These are phyloP conservation scores for Distichodus sexfasciatus DNA, from an alignment of 2,797 vertebrate genomes.

Conservation along the genomic window DNA sequence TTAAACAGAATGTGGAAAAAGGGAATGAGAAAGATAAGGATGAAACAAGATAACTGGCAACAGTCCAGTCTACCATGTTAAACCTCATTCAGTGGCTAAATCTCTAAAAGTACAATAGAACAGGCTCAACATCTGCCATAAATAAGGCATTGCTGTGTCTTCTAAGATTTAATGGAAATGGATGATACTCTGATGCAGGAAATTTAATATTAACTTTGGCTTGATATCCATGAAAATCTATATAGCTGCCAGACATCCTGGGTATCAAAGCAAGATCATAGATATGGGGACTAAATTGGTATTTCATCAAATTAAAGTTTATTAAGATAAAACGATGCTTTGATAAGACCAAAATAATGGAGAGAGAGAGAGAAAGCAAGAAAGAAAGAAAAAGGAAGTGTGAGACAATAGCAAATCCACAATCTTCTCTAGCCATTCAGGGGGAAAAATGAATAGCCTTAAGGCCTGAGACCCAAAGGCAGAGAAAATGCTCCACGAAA, in stretches of 20 bases:
- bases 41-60: background rate
- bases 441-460: slow-evolving; percentile 54
- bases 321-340: slow-evolving; percentile 84
- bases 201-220: slow-evolving; percentile 37
- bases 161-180: slow-evolving; percentile 52
- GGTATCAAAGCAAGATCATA: slow-evolving; percentile 67
- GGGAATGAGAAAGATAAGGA: background rate
- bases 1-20: background rate
- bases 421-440: slow-evolving; percentile 53
- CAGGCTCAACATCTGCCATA: slow-evolving; percentile 15
- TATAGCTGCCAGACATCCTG: slow-evolving; percentile 56
- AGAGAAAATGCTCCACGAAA: slow-evolving; percentile 62
- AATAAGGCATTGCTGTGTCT: slow-evolving; percentile 20
- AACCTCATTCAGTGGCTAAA: background rate
- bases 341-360: slow-evolving; percentile 66
- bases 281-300: slow-evolving; percentile 64
- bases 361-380: slow-evolving; percentile 36
- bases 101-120: slow-evolving; percentile 6
- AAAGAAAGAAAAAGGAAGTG: slow-evolving; percentile 38
- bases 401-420: slow-evolving; percentile 53
- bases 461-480: slow-evolving; percentile 58
- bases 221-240: slow-evolving; percentile 50
- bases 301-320: slow-evolving; percentile 75
- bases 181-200: slow-evolving; percentile 55
- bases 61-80: background rate